Evolutionary conservation across 2,797 vertebrate species (phyloP), one percentile per base, ranked within the genome.

Genomic region (Anableps anableps): DNA sequence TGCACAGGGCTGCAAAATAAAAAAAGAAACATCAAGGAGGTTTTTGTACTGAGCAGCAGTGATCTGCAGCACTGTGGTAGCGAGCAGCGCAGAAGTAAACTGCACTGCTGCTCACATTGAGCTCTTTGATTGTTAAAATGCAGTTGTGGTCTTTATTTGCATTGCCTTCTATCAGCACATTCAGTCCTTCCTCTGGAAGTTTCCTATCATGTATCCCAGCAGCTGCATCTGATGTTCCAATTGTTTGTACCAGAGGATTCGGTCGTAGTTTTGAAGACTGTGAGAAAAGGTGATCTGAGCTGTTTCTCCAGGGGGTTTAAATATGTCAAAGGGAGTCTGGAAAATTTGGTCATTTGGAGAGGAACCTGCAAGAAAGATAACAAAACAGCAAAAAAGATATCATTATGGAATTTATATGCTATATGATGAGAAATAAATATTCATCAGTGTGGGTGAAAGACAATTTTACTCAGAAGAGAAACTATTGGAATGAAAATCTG

Each of bases 41-140:
- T 93, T 93, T 91, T 90, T 91, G 89, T 86, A 29, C 4, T 72
- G 81, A 80, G 47, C 7, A 64, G 26, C 58, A 80, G 75, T 19
- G 66, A 77, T n/a, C 0, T 79, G 11, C 10, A 43, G 0, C 79
- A 88, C 85, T 88, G 93, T 94, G 91, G 14, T 53, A 26, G 2
- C 68, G 80, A 55, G 87, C 90, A 29, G 90, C 94, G 88, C 92
- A 94, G 85, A 88, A 93, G 75, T 94, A 95, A 0, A 94, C 48
- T 0, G 88, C 89, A 80, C 80, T 93, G 79, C 88, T 88, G 72
- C 47, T 73, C 78, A 34, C 0, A 2, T 2, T 48, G 31, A 91
- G 0, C 3, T 23, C 5, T 21, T 79, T 38, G n/a, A 85, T 72
- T 11, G 51, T 91, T 70, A 93, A 78, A 21, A 31, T 82, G 71